phyloP scores from a whole-genome alignment of 2,797 vertebrate genomes.

The Premnoplex brunnescens region DNA sequence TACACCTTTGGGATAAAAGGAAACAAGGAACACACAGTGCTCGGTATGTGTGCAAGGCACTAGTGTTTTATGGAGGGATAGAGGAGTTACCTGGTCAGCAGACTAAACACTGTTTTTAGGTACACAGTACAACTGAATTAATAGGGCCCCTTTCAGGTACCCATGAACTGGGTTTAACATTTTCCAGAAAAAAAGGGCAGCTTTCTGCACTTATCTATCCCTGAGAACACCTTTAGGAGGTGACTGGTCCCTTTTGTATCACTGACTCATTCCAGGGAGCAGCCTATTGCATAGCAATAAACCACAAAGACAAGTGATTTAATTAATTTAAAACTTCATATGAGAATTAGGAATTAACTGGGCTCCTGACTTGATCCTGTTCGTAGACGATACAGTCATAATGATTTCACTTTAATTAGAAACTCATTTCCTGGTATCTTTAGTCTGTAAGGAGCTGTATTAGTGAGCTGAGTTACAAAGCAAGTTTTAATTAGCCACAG shows the following conservation, averaged over 20 bases:
- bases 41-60: not conserved
- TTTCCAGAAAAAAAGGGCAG: not conserved
- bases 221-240: not conserved
- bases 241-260: not conserved
- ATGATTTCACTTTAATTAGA: conserved; percentile 20
- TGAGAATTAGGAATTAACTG: not conserved
- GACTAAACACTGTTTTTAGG: not conserved
- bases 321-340: not conserved
- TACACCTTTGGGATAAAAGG: not conserved
- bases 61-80: not conserved
- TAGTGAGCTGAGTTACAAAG: not conserved
- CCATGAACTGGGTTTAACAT: fast-evolving
- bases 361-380: not conserved
- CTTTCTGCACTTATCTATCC: not conserved
- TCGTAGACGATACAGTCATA: not conserved
- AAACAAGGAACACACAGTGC: not conserved
- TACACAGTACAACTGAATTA: not conserved
- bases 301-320: not conserved
- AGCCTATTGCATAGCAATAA: not conserved
- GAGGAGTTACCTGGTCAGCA: not conserved
- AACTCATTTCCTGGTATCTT: not conserved
- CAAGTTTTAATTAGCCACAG: conserved; percentile 12
- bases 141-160: not conserved
- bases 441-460: not conserved
- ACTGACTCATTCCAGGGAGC: not conserved